A percentile compares a stretch with the other conserved stretches of the same genome.
Evolutionary conservation across 2,113 vertebrate species (phyloP).

Genomic region (Paratilapia polleni): DNA sequence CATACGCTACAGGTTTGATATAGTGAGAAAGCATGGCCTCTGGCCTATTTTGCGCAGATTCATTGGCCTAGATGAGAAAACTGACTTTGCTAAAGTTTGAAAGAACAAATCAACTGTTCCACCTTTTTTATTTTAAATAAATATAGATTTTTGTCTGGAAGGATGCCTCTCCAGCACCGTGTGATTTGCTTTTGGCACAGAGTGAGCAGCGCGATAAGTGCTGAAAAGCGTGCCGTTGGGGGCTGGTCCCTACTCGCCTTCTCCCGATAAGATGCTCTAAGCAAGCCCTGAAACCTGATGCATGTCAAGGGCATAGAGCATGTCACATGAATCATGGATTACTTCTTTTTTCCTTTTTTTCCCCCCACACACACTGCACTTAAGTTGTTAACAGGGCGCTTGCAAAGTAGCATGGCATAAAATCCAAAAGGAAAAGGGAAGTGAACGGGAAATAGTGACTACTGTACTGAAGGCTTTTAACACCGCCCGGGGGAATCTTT

Average conservation of each 20-base stretch:
- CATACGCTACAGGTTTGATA: background rate
- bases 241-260: slow-evolving; percentile 17
- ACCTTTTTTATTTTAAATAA: slow-evolving; percentile 27
- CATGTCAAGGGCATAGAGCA: slow-evolving; percentile 60
- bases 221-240: slow-evolving; percentile 3
- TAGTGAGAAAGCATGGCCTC: slow-evolving; percentile 9
- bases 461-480: slow-evolving; percentile 54
- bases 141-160: slow-evolving; percentile 50
- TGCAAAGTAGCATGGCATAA: slow-evolving; percentile 41
- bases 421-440: slow-evolving; percentile 55
- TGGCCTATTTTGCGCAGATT: slow-evolving; percentile 23
- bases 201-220: slow-evolving; percentile 17
- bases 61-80: slow-evolving; percentile 15
- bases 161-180: slow-evolving; percentile 14
- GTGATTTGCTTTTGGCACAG: slow-evolving; percentile 25
- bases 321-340: slow-evolving; percentile 61
- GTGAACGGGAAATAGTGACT: slow-evolving; percentile 54
- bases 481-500: slow-evolving; percentile 12
- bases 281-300: slow-evolving; percentile 48
- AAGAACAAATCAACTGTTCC: slow-evolving; percentile 6
- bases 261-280: slow-evolving; percentile 59
- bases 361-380: slow-evolving; percentile 7
- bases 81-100: slow-evolving; percentile 47
- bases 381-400: slow-evolving; percentile 29
- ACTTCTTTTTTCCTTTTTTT: background rate